Evolutionary conservation across 2,113 vertebrate species (phyloP).

Genomic region (Phoxinus phoxinus): DNA sequence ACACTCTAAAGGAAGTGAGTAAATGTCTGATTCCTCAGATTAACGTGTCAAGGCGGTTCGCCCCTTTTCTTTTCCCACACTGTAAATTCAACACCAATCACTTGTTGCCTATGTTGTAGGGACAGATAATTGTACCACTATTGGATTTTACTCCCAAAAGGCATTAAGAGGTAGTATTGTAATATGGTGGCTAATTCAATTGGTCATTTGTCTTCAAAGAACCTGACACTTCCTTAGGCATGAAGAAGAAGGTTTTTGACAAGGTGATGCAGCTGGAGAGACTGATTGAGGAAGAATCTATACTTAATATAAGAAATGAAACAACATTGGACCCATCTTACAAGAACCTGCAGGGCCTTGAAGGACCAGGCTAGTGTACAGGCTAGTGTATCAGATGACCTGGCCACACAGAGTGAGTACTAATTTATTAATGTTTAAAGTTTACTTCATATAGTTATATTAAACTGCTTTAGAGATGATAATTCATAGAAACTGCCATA

Average conservation of each 20-base stretch:
- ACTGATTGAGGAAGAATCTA: conserved; percentile 13
- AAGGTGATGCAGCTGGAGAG: conserved; percentile 9
- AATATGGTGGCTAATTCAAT: background rate
- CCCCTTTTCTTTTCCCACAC: no score
- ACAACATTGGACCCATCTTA: conserved; percentile 24
- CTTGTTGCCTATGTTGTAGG: no score
- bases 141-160: no score
- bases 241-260: background rate
- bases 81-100: no score
- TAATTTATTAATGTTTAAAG: background rate
- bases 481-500: conserved; percentile 6
- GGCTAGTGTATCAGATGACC: conserved; percentile 20
- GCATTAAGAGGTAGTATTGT: background rate
- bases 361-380: no score
- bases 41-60: no score
- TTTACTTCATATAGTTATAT: conserved; percentile 10
- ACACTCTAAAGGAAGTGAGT: no score
- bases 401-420: conserved; percentile 15
- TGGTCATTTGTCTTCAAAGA: background rate
- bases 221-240: background rate
- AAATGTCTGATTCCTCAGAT: no score
- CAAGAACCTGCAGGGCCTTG: conserved; percentile 12
- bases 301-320: background rate
- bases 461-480: conserved; percentile 12
- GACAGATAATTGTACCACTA: no score